Conservation (phyloP, 2,113 vertebrate genomes). For the Pimephales promelas region DNA sequence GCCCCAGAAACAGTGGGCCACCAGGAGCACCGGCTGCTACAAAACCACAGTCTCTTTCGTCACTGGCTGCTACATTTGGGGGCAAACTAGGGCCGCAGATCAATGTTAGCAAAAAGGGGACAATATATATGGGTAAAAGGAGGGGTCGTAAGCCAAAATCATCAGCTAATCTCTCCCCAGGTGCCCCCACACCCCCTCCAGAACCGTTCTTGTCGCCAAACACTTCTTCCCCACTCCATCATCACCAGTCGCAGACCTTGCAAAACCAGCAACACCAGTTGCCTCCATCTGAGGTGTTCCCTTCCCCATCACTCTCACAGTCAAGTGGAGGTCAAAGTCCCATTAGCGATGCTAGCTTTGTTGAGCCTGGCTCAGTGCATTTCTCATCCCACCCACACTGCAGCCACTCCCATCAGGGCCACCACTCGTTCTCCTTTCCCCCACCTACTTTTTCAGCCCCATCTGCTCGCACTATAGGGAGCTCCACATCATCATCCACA, state of each 20-base stretch:
- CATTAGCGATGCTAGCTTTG: slow-evolving; percentile 90
- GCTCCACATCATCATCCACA: slow-evolving; percentile 54
- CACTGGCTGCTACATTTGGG: slow-evolving; percentile 91
- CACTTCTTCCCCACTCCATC: slow-evolving; percentile 75
- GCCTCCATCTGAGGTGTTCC: slow-evolving; percentile 81
- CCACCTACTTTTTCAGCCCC: slow-evolving; percentile 77
- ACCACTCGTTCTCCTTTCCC: slow-evolving; percentile 75
- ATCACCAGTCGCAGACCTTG: slow-evolving; percentile 74
- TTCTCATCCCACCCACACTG: slow-evolving; percentile 78
- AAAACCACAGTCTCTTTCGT: slow-evolving; percentile 84
- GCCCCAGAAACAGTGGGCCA: slow-evolving; percentile 57
- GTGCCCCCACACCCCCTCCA: slow-evolving; percentile 60
- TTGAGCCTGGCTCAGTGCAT: slow-evolving; percentile 93
- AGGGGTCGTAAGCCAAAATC: slow-evolving; percentile 97
- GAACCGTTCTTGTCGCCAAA: slow-evolving; percentile 76
- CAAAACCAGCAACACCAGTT: slow-evolving; percentile 79
- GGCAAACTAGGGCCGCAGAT: slow-evolving; percentile 95
- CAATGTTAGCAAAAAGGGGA: slow-evolving; percentile 99
- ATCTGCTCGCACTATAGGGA: slow-evolving; percentile 68
- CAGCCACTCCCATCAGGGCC: slow-evolving; percentile 70
- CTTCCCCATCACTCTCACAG: slow-evolving; percentile 88
- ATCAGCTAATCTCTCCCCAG: slow-evolving; percentile 33
- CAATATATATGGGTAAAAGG: slow-evolving; percentile 98
- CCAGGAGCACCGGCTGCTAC: slow-evolving; percentile 73
- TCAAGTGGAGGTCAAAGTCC: slow-evolving; percentile 95